phyloP scores from a whole-genome alignment of 2,113 vertebrate species.

The Sialia sialis region DNA sequence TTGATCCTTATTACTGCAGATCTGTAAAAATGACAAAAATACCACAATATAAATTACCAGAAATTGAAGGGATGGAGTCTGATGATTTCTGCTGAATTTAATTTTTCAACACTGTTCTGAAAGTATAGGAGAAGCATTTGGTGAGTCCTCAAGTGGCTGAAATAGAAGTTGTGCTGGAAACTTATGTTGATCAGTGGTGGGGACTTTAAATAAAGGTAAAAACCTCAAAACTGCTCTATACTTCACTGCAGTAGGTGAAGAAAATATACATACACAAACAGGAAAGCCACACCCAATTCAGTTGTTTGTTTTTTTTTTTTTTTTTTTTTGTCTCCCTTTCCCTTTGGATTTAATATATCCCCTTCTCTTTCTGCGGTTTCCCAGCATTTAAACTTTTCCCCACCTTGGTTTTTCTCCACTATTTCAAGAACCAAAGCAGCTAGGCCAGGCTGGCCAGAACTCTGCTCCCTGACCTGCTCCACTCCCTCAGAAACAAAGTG shows the following conservation, averaged over 20 bases:
- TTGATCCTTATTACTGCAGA: not conserved
- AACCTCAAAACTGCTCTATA: not conserved
- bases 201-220: not conserved
- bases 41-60: not conserved
- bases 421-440: not conserved
- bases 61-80: not conserved
- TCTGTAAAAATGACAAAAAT: not conserved
- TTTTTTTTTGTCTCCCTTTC: not conserved
- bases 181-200: not conserved
- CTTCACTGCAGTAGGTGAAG: not conserved
- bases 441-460: not conserved
- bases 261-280: not conserved
- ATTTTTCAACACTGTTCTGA: not conserved
- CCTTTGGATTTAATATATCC: fast-evolving
- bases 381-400: not conserved
- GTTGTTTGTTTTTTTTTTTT: no score
- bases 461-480: not conserved
- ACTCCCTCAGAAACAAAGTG: not conserved
- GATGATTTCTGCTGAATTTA: not conserved
- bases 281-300: not conserved
- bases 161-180: not conserved
- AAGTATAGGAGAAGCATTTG: not conserved
- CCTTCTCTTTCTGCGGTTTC: not conserved
- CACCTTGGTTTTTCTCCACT: not conserved
- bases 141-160: not conserved